Percentiles rank a stretch among this genome's conserved stretches.
Evolutionary conservation across 2,797 vertebrate genomes (phyloP).

Genomic region (Emys orbicularis): DNA sequence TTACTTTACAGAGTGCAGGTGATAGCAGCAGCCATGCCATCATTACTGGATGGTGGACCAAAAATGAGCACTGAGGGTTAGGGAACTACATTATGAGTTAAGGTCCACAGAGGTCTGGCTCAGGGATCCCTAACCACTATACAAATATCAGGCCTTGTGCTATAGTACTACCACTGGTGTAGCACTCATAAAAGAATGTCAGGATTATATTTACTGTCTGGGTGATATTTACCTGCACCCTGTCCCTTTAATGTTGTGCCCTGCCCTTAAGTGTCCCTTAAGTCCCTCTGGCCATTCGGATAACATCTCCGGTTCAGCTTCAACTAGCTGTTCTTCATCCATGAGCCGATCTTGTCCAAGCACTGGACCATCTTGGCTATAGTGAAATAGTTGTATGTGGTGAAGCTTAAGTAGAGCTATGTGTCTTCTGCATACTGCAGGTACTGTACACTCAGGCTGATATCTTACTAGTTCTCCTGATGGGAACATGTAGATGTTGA

Average conservation of each 20-base stretch:
- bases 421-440: too few species aligned
- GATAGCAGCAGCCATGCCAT: not conserved
- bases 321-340: too few species aligned
- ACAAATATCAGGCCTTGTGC: not conserved
- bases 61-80: not conserved
- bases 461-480: too few species aligned
- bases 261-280: too few species aligned
- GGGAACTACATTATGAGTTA: accelerated
- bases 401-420: not conserved
- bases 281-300: too few species aligned
- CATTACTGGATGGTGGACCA: not conserved
- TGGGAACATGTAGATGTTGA: too few species aligned
- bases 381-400: too few species aligned
- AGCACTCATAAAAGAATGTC: not conserved
- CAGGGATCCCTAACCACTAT: accelerated
- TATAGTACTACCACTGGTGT: not conserved
- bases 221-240: not conserved
- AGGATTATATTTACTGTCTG: not conserved
- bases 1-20: not conserved
- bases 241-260: not conserved
- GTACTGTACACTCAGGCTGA: too few species aligned
- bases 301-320: too few species aligned
- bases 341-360: too few species aligned
- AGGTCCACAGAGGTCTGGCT: not conserved
- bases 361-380: too few species aligned